Conservation (phyloP, 2,888 invertebrate genomes). For the Yponomeuta malinellus region DNA sequence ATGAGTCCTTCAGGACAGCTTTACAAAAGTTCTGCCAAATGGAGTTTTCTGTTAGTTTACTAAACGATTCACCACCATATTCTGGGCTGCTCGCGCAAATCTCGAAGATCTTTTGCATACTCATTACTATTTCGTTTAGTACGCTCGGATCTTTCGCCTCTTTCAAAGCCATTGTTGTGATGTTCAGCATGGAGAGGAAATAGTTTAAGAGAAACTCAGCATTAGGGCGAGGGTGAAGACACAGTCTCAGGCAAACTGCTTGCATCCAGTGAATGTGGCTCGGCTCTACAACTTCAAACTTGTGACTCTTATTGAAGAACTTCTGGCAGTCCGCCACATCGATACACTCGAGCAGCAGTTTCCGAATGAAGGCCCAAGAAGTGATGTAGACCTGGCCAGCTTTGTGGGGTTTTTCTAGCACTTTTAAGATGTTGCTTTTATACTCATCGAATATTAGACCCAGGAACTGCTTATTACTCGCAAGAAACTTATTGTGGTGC, state of each 20-base stretch:
- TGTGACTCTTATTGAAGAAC: conserved; percentile 76
- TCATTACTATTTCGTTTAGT: conserved; percentile 36
- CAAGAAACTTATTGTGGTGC: conserved; percentile 50
- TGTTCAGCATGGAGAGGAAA: conserved; percentile 71
- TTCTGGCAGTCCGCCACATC: conserved; percentile 71
- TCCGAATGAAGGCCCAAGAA: conserved; percentile 74
- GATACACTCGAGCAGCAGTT: conserved; percentile 78
- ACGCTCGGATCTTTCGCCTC: conserved; percentile 40
- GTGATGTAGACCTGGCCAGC: conserved; percentile 79
- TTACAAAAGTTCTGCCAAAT: conserved; percentile 78
- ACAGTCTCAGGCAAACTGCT: conserved; percentile 71
- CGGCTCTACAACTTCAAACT: conserved; percentile 77
- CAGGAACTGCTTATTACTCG: conserved; percentile 63
- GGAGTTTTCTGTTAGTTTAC: conserved; percentile 59
- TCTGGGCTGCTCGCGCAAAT: conserved; percentile 44
- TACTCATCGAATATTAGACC: conserved; percentile 74
- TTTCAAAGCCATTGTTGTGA: conserved; percentile 67
- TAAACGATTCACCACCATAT: conserved; percentile 44
- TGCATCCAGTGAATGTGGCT: conserved; percentile 76
- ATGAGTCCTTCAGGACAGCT: conserved; percentile 79
- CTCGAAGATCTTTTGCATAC: conserved; percentile 47
- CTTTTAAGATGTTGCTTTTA: conserved; percentile 77
- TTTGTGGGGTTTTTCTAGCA: conserved; percentile 82
- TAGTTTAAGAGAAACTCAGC: conserved; percentile 68
- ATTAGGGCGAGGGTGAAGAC: conserved; percentile 42